phyloP scores from a whole-genome alignment of 2,797 vertebrate genomes.

The Chanos chanos region DNA sequence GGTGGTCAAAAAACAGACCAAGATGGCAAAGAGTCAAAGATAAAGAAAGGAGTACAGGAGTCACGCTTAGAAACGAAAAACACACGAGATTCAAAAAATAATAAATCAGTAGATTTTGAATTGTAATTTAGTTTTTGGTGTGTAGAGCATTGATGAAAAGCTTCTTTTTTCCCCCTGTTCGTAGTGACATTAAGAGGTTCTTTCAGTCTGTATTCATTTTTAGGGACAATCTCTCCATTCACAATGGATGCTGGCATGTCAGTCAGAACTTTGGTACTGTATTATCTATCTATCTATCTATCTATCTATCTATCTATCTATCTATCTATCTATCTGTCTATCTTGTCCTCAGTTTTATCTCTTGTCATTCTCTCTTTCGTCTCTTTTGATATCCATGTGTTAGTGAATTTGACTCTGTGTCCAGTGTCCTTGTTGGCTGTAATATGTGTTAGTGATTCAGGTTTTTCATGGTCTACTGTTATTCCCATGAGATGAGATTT shows the following conservation, averaged over 20 bases:
- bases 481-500: slow-evolving; percentile 54
- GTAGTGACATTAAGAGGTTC: slow-evolving; percentile 70
- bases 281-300: slow-evolving; percentile 32
- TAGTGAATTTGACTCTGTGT: slow-evolving; percentile 63
- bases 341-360: background rate
- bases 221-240: slow-evolving; percentile 90
- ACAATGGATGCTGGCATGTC: slow-evolving; percentile 72
- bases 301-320: slow-evolving; percentile 3
- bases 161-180: slow-evolving; percentile 52
- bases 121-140: too few species aligned
- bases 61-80: too few species aligned
- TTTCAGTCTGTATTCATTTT: slow-evolving; percentile 59
- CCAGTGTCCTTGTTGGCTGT: slow-evolving; percentile 82
- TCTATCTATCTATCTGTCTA: background rate
- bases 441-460: slow-evolving; percentile 82
- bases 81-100: too few species aligned
- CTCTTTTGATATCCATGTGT: slow-evolving; percentile 49
- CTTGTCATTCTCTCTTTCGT: slow-evolving; percentile 12
- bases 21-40: too few species aligned
- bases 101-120: too few species aligned
- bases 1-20: too few species aligned
- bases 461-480: slow-evolving; percentile 83
- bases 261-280: slow-evolving; percentile 86
- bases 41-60: too few species aligned
- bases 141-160: background rate